phyloP scores from a whole-genome alignment of 2,888 invertebrate species.

The Molanna angustata region DNA sequence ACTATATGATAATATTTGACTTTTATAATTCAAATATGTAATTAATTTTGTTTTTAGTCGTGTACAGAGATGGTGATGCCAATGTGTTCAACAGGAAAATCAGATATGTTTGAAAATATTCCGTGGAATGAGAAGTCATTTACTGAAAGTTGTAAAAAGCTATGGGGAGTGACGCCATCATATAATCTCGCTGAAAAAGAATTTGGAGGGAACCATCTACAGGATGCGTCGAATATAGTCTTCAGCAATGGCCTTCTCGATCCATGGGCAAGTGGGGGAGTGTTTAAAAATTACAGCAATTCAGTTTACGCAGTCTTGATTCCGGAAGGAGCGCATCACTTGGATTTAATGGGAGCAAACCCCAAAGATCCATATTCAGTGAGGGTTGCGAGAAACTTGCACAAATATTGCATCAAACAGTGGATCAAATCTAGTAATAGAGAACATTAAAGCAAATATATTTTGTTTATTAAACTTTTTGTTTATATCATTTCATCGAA shows the following conservation, averaged over 20 bases:
- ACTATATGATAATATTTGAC: neutral
- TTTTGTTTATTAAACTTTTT: neutral
- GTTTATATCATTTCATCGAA: neutral
- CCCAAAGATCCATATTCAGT: conserved; percentile 66
- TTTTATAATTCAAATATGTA: neutral
- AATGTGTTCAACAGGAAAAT: conserved; percentile 71
- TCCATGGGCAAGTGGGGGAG: conserved; percentile 86
- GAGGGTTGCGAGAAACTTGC: conserved; percentile 58
- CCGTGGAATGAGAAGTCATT: conserved; percentile 71
- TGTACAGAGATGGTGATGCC: conserved; percentile 99
- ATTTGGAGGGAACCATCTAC: conserved; percentile 73
- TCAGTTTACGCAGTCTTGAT: conserved; percentile 69
- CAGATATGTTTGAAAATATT: conserved; percentile 79
- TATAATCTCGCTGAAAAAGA: conserved; percentile 64
- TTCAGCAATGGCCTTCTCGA: conserved; percentile 85
- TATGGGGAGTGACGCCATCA: conserved; percentile 67
- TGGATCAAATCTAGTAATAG: conserved; percentile 14
- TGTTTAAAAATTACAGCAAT: conserved; percentile 64
- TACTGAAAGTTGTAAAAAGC: conserved; percentile 65
- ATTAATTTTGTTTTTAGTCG: conserved; percentile 51
- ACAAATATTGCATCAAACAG: conserved; percentile 41
- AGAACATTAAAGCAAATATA: neutral
- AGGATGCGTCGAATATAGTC: conserved; percentile 66
- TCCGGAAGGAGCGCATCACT: conserved; percentile 81
- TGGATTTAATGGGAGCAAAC: conserved; percentile 70